These are phyloP conservation scores for Campopleginae sp. DNA, from an alignment of 2,888 invertebrate species.

Conservation along the genomic window DNA sequence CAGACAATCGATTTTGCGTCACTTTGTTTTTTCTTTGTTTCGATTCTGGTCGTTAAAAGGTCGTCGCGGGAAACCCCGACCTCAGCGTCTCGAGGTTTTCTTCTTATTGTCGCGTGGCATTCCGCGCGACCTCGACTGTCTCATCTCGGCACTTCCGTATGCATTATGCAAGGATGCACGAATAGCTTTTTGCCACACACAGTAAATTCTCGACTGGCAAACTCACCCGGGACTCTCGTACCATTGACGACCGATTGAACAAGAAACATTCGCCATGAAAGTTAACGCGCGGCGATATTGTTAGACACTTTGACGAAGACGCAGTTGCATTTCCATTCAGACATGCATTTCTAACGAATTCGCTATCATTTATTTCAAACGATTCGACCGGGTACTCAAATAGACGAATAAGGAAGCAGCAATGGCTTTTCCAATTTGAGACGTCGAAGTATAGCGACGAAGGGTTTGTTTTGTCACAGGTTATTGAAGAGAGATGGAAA, in stretches of 20 bases:
- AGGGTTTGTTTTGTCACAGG: too few relatives aligned
- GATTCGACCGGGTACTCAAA: too few relatives aligned
- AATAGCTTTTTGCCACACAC: conserved; percentile 68
- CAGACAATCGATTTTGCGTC: conserved; percentile 4
- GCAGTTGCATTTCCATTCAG: background rate
- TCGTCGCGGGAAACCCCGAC: conserved; percentile 31
- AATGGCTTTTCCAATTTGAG: too few relatives aligned
- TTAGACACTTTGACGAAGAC: background rate
- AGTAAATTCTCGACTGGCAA: conserved; percentile 63
- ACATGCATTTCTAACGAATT: background rate
- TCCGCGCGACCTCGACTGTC: conserved; percentile 52
- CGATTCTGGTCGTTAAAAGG: conserved; percentile 49
- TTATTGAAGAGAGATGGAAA: conserved; percentile 2
- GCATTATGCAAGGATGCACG: conserved; percentile 75
- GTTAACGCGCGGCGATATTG: background rate
- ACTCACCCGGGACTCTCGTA: conserved; percentile 35
- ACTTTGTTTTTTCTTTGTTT: conserved; percentile 5
- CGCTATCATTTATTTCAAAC: background rate
- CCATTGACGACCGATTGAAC: background rate
- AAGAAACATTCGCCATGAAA: background rate
- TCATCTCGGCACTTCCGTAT: conserved; percentile 53
- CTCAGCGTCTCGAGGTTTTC: conserved; percentile 13
- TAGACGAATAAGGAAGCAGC: too few relatives aligned
- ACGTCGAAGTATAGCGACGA: background rate
- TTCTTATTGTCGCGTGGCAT: conserved; percentile 34